Evolutionary conservation across 2,888 invertebrate species (phyloP).

Genomic region (Spodoptera exigua): DNA sequence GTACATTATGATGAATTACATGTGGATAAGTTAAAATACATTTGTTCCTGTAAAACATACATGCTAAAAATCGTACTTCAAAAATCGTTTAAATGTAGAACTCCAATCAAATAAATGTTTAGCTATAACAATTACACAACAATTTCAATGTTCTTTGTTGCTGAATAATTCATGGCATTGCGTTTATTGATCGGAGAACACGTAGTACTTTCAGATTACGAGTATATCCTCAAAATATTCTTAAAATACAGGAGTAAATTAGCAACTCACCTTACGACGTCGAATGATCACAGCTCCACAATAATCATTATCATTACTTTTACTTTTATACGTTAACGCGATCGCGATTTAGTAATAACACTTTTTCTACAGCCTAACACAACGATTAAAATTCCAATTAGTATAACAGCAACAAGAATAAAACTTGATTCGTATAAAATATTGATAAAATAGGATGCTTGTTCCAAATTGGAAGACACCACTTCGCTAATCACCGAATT

Average conservation of each 20-base stretch:
- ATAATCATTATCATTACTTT: slow-evolving; percentile 68
- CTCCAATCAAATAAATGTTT: too few species aligned
- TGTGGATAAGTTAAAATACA: too few species aligned
- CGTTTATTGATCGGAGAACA: background rate
- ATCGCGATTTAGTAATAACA: slow-evolving; percentile 54
- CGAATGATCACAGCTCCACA: slow-evolving; percentile 61
- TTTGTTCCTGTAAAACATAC: too few species aligned
- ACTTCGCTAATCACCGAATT: slow-evolving; percentile 82
- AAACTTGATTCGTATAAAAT: slow-evolving; percentile 69
- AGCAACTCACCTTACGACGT: slow-evolving; percentile 68
- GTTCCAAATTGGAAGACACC: slow-evolving; percentile 75
- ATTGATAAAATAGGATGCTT: slow-evolving; percentile 74
- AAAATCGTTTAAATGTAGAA: too few species aligned
- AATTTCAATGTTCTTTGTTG: background rate
- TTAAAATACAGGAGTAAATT: slow-evolving; percentile 24
- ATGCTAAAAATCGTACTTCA: too few species aligned
- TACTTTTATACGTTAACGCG: slow-evolving; percentile 66
- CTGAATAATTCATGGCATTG: background rate
- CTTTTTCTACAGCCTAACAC: slow-evolving; percentile 60
- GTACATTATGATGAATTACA: too few species aligned
- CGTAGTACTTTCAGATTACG: background rate
- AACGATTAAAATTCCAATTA: slow-evolving; percentile 64
- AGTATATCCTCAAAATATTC: slow-evolving; percentile 8
- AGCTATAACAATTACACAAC: background rate
- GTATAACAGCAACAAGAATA: slow-evolving; percentile 67